A percentile compares a stretch with the other conserved stretches of the same genome.
phyloP scores from a whole-genome alignment of 2,113 vertebrate species.

The Calidris pygmaea region DNA sequence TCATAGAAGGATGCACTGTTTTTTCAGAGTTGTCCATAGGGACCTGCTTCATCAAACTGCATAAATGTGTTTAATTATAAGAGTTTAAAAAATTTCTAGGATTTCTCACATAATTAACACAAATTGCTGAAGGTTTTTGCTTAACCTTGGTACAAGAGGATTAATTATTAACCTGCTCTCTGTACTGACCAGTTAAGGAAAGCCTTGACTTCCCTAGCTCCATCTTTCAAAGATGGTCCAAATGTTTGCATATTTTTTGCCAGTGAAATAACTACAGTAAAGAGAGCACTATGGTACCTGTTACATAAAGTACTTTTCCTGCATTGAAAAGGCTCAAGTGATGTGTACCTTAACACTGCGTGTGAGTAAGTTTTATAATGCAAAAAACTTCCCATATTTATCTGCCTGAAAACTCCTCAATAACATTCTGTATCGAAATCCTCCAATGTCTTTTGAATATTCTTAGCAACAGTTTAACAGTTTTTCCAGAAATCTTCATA shows the following conservation, averaged over 20 bases:
- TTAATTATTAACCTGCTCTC: neutral
- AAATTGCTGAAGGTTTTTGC: neutral
- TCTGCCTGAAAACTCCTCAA: neutral
- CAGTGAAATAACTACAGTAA: neutral
- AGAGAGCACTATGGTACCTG: neutral
- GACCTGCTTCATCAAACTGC: accelerated
- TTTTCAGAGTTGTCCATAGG: neutral
- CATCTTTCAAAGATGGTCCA: neutral
- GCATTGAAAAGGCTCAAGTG: accelerated
- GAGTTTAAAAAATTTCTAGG: neutral
- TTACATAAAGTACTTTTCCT: neutral
- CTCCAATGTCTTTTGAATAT: neutral
- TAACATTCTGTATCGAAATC: neutral
- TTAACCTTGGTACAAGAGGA: neutral
- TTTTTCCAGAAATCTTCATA: neutral
- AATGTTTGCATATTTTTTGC: neutral
- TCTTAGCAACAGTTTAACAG: neutral
- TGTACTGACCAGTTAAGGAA: neutral
- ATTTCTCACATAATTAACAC: neutral
- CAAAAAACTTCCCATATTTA: neutral
- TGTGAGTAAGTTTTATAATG: neutral
- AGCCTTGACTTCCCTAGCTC: neutral
- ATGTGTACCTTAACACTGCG: neutral
- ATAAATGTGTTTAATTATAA: neutral
- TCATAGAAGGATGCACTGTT: neutral